These are phyloP conservation scores for Parnassius mnemosyne DNA, from an alignment of 2,888 invertebrate genomes.

Conservation along the genomic window DNA sequence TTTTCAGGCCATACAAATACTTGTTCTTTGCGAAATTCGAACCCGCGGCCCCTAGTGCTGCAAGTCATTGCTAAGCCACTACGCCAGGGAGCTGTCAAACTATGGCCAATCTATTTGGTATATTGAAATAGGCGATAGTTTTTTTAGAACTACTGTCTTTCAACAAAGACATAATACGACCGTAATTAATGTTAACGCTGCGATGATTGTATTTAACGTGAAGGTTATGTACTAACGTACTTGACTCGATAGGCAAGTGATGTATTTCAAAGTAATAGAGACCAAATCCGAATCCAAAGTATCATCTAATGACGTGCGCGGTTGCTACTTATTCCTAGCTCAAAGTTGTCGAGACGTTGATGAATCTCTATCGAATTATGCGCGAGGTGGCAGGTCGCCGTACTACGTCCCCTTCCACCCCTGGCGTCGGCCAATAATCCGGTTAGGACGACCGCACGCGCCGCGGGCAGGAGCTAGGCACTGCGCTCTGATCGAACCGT, in stretches of 20 bases:
- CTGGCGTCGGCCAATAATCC: slow-evolving; percentile 57
- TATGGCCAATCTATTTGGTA: too few relatives aligned
- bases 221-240: too few relatives aligned
- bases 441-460: slow-evolving; percentile 67
- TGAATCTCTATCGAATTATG: slow-evolving; percentile 57
- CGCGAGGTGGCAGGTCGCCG: slow-evolving; percentile 35
- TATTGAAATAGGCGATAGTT: too few relatives aligned
- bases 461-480: slow-evolving; percentile 37
- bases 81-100: too few relatives aligned
- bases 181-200: too few relatives aligned
- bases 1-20: too few relatives aligned
- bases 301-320: slow-evolving; percentile 33
- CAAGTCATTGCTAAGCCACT: too few relatives aligned
- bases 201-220: too few relatives aligned
- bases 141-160: too few relatives aligned
- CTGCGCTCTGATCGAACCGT: slow-evolving; percentile 63
- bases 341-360: slow-evolving; percentile 42
- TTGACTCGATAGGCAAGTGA: not conserved
- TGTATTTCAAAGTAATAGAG: slow-evolving; percentile 1
- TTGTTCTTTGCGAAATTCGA: too few relatives aligned
- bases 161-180: too few relatives aligned
- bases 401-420: slow-evolving; percentile 29
- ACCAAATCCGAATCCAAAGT: slow-evolving; percentile 19
- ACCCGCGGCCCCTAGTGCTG: too few relatives aligned
- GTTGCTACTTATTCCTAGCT: slow-evolving; percentile 27